These are phyloP conservation scores for Criorhina ranunculi DNA, from an alignment of 2,888 invertebrate genomes.

Conservation along the genomic window DNA sequence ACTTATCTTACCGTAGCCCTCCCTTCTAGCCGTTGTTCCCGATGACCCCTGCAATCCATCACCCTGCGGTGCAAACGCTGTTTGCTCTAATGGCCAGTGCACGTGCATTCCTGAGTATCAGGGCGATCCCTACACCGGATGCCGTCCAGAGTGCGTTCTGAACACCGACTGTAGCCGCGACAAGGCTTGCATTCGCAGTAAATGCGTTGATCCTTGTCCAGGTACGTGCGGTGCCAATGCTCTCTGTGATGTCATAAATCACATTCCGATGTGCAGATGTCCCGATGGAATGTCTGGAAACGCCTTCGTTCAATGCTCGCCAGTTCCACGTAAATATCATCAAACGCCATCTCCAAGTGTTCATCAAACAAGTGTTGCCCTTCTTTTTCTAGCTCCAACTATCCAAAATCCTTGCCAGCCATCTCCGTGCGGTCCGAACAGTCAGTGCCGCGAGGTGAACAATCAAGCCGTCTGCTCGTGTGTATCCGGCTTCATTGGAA, in stretches of 20 bases:
- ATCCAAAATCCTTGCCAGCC: constrained; percentile 86
- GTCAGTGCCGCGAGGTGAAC: constrained; percentile 89
- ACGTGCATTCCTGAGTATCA: constrained; percentile 87
- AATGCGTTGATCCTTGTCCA: constrained; percentile 92
- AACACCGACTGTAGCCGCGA: constrained; percentile 90
- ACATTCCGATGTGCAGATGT: constrained; percentile 91
- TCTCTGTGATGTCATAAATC: constrained; percentile 90
- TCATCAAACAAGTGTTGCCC: not conserved
- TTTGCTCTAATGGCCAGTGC: constrained; percentile 85
- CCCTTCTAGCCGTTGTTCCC: constrained; percentile 79
- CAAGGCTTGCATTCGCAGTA: constrained; percentile 89
- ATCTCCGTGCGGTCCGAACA: constrained; percentile 91
- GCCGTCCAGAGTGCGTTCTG: constrained; percentile 92
- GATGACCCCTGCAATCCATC: constrained; percentile 90
- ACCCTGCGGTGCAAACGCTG: constrained; percentile 91
- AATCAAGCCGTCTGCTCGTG: constrained; percentile 91
- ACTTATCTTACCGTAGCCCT: not conserved
- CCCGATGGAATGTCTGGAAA: constrained; percentile 90
- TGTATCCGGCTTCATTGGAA: constrained; percentile 87
- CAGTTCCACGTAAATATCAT: constrained; percentile 82
- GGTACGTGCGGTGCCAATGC: constrained; percentile 92
- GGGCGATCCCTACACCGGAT: constrained; percentile 91
- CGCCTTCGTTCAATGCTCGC: constrained; percentile 87
- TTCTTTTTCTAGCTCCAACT: constrained; percentile 81
- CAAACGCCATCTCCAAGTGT: not conserved